Percentiles rank a stretch among this genome's conserved stretches.
Conservation (phyloP, 2,888 invertebrate species). For the Ormia ochracea region DNA sequence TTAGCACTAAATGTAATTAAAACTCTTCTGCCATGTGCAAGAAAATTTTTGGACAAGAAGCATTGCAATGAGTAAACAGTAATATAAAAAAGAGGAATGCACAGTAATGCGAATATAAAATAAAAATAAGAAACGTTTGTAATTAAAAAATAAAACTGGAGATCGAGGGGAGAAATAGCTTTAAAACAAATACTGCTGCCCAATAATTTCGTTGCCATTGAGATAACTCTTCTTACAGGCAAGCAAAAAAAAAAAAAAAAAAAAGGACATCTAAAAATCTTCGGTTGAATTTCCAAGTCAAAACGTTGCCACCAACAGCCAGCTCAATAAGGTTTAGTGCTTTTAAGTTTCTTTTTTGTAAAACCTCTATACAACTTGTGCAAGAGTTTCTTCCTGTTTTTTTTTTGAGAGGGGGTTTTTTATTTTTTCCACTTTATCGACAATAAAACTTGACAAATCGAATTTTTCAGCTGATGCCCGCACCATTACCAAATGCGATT, state of each 20-base stretch:
- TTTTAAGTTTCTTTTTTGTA: not conserved
- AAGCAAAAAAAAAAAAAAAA: not conserved
- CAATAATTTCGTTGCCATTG: not conserved
- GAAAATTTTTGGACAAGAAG: not conserved
- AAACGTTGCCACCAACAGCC: slow-evolving; percentile 4
- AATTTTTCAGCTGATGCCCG: slow-evolving; percentile 61
- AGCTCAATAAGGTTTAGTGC: not conserved
- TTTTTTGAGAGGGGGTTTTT: not conserved
- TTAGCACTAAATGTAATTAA: slow-evolving; percentile 40
- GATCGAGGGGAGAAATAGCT: not conserved
- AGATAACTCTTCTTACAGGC: not conserved
- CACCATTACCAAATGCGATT: slow-evolving; percentile 53
- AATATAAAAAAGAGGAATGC: not conserved
- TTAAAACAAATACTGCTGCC: slow-evolving; percentile 2
- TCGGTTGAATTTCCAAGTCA: not conserved
- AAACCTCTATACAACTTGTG: not conserved
- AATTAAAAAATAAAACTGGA: not conserved
- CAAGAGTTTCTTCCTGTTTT: not conserved
- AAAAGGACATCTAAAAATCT: not conserved
- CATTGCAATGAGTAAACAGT: not conserved
- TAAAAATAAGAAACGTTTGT: not conserved
- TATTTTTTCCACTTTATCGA: slow-evolving; percentile 48
- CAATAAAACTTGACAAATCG: slow-evolving; percentile 64
- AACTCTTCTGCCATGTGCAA: slow-evolving; percentile 6
- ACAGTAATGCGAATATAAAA: not conserved